These are phyloP conservation scores for Dunckerocampus dactyliophorus DNA, from an alignment of 2,113 vertebrate genomes.

Conservation along the genomic window DNA sequence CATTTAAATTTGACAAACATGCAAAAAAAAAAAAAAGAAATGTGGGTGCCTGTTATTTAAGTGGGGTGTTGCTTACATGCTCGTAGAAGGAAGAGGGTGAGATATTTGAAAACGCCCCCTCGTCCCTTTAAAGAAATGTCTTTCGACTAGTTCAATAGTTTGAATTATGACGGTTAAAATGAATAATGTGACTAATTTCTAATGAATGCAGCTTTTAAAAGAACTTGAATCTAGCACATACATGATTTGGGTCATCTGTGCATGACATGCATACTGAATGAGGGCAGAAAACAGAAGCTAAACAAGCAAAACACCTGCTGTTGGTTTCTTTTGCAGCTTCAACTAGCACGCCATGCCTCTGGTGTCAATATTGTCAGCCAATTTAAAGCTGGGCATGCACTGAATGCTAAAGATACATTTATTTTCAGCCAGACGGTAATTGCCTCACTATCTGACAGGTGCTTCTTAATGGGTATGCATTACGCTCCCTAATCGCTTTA, in stretches of 20 bases:
- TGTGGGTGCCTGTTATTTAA: too few relatives aligned
- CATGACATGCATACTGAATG: not conserved
- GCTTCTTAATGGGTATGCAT: conserved; percentile 36
- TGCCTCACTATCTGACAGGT: conserved; percentile 39
- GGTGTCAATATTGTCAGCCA: conserved; percentile 42
- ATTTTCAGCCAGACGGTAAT: conserved; percentile 36
- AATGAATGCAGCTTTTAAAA: not conserved
- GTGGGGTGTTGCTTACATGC: too few relatives aligned
- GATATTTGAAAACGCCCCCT: too few relatives aligned
- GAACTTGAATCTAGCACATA: not conserved
- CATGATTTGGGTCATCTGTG: not conserved
- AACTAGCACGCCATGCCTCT: not conserved
- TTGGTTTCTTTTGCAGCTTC: conserved; percentile 2
- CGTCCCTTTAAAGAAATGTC: too few relatives aligned
- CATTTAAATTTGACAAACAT: too few relatives aligned
- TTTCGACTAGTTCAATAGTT: not conserved
- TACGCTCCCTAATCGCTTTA: conserved; percentile 26
- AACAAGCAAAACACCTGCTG: conserved; percentile 9
- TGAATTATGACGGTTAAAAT: not conserved
- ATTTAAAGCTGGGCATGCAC: conserved; percentile 36
- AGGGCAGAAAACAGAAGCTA: conserved; percentile 10
- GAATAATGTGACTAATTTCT: not conserved
- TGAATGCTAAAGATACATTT: conserved; percentile 42
- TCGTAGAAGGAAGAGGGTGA: too few relatives aligned
- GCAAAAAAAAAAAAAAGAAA: too few relatives aligned